Base-by-base conservation (phyloP, 2,113 vertebrate genomes). In the Taurulus bubalis region DNA sequence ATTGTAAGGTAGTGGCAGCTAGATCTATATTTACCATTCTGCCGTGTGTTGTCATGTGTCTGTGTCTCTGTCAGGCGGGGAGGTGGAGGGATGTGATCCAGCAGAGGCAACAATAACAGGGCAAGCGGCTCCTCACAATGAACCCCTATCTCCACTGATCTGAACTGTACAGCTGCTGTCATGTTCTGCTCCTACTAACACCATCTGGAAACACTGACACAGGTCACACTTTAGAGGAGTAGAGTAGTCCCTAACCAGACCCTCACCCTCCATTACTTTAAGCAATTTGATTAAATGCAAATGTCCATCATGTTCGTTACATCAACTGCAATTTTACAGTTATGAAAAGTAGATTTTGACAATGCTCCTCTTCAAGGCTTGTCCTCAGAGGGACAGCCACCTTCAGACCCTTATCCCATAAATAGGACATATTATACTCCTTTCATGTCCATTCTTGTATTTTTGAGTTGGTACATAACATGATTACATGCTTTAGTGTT, bases 31-130 rank as follows among this genome's bases (percentile, higher is more conserved):
- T 58, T 3, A 51, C 65, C 71, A 22, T 62, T 68, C 22, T 8
- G 38, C 32, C 22, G 3, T 60, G 30, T 59, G 56, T 26, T 73
- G 68, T 60, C 42, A 71, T 45, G 20, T 9, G 20, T 67, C 53
- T 28, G 58, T n/a, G 68, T 65, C 12, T 65, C 12, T 49, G 55
- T 28, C 38, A 72, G 80, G 45, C 3, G 45, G 42, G 62, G 32
- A 74, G 62, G 28, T 24, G 9, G 24, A 30, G 56, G 56, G 26
- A 8, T 59, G 11, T 55, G 11, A 71, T 30, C 14, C 36, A 28
- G 14, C 34, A 64, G 11, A 32, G 14, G 28, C 69, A 67, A 59
- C 26, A 67, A 34, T 26, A 65, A 49, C n/a, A 60, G 20, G 14
- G 55, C 15, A 34, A 11, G 30, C 15, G 22, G 5, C 42, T 62